phyloP scores from a whole-genome alignment of 2,888 invertebrate species.

The Lasioglossum pauxillum region DNA sequence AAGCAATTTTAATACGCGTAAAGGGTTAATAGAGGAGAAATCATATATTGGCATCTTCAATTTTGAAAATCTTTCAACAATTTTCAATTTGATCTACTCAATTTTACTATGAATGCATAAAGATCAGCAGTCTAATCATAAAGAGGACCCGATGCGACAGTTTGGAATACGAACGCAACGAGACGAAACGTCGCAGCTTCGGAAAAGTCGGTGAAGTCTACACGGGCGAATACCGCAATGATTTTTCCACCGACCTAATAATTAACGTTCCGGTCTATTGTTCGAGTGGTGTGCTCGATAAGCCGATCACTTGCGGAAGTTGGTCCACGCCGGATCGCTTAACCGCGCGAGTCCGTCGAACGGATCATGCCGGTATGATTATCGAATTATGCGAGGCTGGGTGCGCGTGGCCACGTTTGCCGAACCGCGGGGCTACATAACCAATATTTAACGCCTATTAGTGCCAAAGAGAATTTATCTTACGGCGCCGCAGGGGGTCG shows the following conservation, averaged over 20 bases:
- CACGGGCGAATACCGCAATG: too few species aligned
- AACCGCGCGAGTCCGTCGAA: constrained; percentile 46
- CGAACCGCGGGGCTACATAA: constrained; percentile 67
- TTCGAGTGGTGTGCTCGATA: constrained; percentile 22
- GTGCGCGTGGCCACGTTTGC: constrained; percentile 50
- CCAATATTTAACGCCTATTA: constrained; percentile 79
- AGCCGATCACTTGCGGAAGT: constrained; percentile 46
- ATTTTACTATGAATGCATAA: too few species aligned
- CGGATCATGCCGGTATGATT: constrained; percentile 71
- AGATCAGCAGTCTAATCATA: too few species aligned
- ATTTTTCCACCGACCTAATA: not conserved
- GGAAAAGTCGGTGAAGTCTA: too few species aligned
- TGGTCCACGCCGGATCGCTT: constrained; percentile 33
- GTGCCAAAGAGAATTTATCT: constrained; percentile 79
- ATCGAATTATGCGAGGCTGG: constrained; percentile 68
- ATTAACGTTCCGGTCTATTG: not conserved
- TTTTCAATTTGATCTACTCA: too few species aligned
- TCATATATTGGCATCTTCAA: too few species aligned
- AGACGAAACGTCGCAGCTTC: too few species aligned
- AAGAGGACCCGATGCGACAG: too few species aligned
- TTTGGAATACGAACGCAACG: too few species aligned
- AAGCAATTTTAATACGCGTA: too few species aligned
- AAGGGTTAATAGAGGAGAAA: too few species aligned
- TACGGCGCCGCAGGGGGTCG: constrained; percentile 65
- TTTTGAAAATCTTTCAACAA: too few species aligned